A percentile compares a stretch with the other conserved stretches of the same genome.
These are phyloP conservation scores for Gila robusta DNA, from an alignment of 2,797 vertebrate species.

Conservation along the genomic window DNA sequence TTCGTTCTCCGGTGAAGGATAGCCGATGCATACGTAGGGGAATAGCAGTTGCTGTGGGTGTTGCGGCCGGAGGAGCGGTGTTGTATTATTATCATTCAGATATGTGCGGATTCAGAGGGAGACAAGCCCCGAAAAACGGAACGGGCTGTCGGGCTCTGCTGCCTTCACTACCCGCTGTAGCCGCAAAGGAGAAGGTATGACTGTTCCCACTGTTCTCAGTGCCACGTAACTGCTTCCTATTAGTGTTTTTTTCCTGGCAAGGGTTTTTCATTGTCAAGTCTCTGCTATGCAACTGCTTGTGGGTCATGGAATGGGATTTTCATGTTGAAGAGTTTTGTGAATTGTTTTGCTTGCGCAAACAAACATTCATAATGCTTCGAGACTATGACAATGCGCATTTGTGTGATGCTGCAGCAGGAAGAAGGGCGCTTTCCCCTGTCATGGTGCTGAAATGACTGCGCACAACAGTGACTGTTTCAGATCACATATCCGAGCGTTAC, in stretches of 20 bases:
- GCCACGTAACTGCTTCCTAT: slow-evolving; percentile 22
- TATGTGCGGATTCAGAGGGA: slow-evolving; percentile 60
- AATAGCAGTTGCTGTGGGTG: slow-evolving; percentile 68
- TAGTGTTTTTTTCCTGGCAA: slow-evolving; percentile 29
- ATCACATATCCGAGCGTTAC: slow-evolving; percentile 13
- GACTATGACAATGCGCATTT: slow-evolving; percentile 45
- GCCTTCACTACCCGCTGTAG: slow-evolving; percentile 73
- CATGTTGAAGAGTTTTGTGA: not conserved
- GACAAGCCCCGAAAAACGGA: slow-evolving; percentile 60
- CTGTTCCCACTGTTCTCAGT: slow-evolving; percentile 32
- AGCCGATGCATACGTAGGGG: slow-evolving; percentile 55
- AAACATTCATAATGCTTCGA: slow-evolving; percentile 62
- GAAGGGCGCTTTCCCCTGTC: slow-evolving; percentile 74
- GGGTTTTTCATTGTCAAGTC: not conserved
- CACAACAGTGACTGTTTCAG: not conserved
- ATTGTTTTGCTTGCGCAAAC: not conserved
- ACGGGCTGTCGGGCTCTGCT: slow-evolving; percentile 66
- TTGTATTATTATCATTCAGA: slow-evolving; percentile 72
- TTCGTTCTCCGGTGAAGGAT: slow-evolving; percentile 43
- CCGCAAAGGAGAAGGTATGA: slow-evolving; percentile 81
- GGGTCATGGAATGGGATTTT: not conserved
- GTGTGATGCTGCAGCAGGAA: slow-evolving; percentile 55
- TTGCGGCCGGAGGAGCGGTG: slow-evolving; percentile 75
- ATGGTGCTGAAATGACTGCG: slow-evolving; percentile 77
- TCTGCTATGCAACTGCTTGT: not conserved